A percentile compares a stretch with the other conserved stretches of the same genome.
These are phyloP conservation scores for Megaceryle torquata DNA, from an alignment of 2,113 vertebrate species.

Conservation along the genomic window DNA sequence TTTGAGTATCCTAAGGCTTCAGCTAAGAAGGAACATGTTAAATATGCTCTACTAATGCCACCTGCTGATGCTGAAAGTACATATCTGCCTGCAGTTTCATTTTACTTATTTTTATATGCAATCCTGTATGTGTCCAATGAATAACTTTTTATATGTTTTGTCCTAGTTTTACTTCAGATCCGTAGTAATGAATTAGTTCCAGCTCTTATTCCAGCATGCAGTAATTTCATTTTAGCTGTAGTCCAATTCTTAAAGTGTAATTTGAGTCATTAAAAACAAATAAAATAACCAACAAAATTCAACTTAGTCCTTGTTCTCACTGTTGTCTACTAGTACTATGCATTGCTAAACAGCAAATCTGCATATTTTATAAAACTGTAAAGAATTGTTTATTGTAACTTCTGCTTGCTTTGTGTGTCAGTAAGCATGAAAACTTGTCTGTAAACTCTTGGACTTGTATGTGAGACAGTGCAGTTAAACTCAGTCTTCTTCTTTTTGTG, in stretches of 20 bases:
- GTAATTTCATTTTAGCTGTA: neutral
- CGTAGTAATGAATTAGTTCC: neutral
- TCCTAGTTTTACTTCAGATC: neutral
- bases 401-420: neutral
- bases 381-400: neutral
- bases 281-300: neutral
- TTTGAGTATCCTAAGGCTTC: slow-evolving; percentile 1
- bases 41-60: slow-evolving; percentile 26
- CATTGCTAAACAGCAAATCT: neutral
- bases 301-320: neutral
- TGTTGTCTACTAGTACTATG: neutral
- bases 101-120: neutral
- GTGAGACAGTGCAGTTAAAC: neutral
- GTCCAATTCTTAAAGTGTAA: neutral
- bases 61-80: slow-evolving; percentile 53
- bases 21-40: neutral
- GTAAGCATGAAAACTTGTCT: neutral
- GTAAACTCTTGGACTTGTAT: neutral
- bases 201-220: neutral
- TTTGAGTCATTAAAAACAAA: neutral
- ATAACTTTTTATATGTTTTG: neutral
- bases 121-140: neutral
- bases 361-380: neutral
- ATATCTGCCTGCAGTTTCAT: neutral
- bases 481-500: neutral